A percentile compares a stretch with the other conserved stretches of the same genome.
Evolutionary conservation across 2,888 invertebrate genomes (phyloP).

Genomic region (Beris chalybata): DNA sequence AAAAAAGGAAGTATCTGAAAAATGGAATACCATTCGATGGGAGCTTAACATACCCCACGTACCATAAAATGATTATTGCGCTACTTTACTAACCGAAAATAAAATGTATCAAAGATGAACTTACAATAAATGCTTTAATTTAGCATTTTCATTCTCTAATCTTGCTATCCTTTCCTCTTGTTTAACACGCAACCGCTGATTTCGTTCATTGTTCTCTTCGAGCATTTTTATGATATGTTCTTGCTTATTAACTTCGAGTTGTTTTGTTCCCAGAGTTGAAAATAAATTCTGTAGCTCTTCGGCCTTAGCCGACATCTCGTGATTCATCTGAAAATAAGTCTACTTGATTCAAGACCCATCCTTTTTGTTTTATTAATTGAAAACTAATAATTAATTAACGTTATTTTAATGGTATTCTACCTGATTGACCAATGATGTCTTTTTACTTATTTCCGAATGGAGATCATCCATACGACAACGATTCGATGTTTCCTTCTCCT

Average conservation of each 20-base stretch:
- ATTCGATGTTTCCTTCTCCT: constrained; percentile 46
- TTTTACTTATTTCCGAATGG: constrained; percentile 43
- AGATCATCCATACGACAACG: constrained; percentile 45
- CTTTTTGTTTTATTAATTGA: not conserved
- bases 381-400: not conserved
- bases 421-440: constrained; percentile 41
- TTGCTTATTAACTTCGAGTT: constrained; percentile 47
- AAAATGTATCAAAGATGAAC: constrained; percentile 34
- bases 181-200: constrained; percentile 45
- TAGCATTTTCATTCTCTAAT: constrained; percentile 45
- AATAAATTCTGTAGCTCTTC: constrained; percentile 49
- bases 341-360: constrained; percentile 29
- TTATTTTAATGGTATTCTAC: constrained; percentile 33
- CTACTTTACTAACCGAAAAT: no score
- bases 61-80: no score
- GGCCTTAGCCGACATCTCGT: constrained; percentile 46
- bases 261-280: constrained; percentile 45
- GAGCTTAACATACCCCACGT: no score
- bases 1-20: no score
- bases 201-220: constrained; percentile 46
- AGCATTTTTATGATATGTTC: constrained; percentile 49
- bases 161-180: constrained; percentile 49
- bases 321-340: constrained; percentile 44
- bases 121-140: constrained; percentile 49
- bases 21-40: no score